phyloP scores from a whole-genome alignment of 2,113 vertebrate genomes.

The Carollia perspicillata region DNA sequence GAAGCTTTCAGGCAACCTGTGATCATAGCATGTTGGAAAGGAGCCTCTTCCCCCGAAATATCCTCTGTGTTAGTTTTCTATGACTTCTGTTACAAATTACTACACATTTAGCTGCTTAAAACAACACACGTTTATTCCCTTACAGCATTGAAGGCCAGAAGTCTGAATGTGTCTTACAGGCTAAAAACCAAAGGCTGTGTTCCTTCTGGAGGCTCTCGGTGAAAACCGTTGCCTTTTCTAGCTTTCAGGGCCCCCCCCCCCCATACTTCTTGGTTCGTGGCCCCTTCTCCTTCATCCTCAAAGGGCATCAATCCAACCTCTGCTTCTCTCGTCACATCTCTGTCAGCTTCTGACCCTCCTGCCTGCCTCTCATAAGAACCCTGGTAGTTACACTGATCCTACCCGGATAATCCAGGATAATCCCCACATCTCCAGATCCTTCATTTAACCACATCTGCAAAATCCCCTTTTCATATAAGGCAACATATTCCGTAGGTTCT shows the following conservation, averaged over 20 bases:
- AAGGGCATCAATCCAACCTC: neutral
- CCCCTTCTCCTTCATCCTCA: neutral
- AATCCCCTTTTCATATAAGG: neutral
- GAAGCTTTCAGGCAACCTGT: neutral
- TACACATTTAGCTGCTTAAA: neutral
- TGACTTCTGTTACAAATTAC: neutral
- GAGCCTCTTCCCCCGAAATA: neutral
- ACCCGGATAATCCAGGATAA: neutral
- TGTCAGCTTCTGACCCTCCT: neutral
- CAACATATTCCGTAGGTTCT: neutral
- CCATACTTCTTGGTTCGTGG: neutral
- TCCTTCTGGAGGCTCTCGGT: neutral
- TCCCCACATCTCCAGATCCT: neutral
- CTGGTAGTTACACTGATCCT: neutral
- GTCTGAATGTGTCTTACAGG: neutral
- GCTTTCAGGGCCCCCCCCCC: neutral
- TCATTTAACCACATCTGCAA: neutral
- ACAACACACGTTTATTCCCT: neutral
- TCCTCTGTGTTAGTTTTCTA: neutral
- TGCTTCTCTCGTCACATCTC: neutral
- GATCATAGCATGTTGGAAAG: neutral
- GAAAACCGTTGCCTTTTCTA: neutral
- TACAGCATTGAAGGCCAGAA: neutral
- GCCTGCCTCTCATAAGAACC: neutral
- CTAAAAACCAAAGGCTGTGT: neutral